Evolutionary conservation across 1,140 invertebrate species (phyloP).

Genomic region (Oryctes rhinoceros): DNA sequence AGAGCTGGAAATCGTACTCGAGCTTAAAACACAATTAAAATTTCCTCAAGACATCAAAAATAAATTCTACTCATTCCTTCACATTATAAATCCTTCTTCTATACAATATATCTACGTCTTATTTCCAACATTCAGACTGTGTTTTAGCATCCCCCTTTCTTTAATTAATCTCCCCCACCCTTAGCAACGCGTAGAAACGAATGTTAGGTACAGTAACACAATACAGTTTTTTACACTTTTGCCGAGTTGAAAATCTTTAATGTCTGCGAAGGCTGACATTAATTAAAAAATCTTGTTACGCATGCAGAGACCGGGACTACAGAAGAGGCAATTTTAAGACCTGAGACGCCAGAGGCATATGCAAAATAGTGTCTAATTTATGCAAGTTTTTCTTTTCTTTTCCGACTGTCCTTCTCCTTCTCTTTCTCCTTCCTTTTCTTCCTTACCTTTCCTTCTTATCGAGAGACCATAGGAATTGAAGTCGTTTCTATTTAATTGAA

Average conservation of each 20-base stretch:
- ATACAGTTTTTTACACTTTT: slow-evolving; percentile 58
- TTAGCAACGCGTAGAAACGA: slow-evolving; percentile 58
- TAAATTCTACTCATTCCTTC: slow-evolving; percentile 56
- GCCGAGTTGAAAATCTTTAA: slow-evolving; percentile 49
- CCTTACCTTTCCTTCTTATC: background rate
- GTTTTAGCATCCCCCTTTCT: slow-evolving; percentile 59
- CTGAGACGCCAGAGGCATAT: slow-evolving; percentile 48
- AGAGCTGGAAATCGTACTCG: slow-evolving; percentile 39
- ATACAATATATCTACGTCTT: slow-evolving; percentile 60
- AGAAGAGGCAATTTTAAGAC: slow-evolving; percentile 53
- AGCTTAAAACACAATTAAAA: slow-evolving; percentile 45
- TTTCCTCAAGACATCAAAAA: slow-evolving; percentile 55
- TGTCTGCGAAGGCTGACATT: slow-evolving; percentile 57
- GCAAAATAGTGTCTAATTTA: slow-evolving; percentile 51
- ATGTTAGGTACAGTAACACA: slow-evolving; percentile 58
- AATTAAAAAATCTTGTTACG: slow-evolving; percentile 60
- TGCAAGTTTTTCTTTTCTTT: slow-evolving; percentile 46
- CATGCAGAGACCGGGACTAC: slow-evolving; percentile 51
- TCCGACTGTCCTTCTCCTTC: background rate
- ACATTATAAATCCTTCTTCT: slow-evolving; percentile 59
- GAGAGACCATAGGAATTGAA: background rate
- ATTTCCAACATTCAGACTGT: slow-evolving; percentile 57
- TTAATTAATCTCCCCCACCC: slow-evolving; percentile 57
- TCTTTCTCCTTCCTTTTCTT: background rate
- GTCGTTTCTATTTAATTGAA: slow-evolving; percentile 2